Conservation (phyloP, 2,888 invertebrate species). For the Acleris emargana region DNA sequence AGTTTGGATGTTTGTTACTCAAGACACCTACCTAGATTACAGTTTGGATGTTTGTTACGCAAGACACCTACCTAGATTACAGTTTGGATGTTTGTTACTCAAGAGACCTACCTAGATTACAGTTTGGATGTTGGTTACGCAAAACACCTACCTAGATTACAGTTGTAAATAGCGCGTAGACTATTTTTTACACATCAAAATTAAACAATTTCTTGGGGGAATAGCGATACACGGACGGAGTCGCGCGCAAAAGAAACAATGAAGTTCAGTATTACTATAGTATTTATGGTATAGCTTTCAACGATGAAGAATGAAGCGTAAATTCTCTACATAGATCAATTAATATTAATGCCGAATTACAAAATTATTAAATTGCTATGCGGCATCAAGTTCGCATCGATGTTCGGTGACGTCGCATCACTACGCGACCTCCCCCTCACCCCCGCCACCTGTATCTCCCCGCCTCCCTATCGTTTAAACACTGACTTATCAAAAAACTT, state of each 20-base stretch:
- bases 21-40: no score
- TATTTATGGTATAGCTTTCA: no score
- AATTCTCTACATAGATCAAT: no score
- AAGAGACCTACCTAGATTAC: no score
- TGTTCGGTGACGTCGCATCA: constrained; percentile 45
- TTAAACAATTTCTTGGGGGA: neutral
- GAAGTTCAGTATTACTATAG: neutral
- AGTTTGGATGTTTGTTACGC: neutral
- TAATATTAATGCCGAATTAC: no score
- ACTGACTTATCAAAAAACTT: constrained; percentile 84
- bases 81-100: neutral
- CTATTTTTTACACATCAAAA: neutral
- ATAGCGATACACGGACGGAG: neutral
- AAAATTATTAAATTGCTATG: no score
- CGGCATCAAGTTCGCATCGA: constrained; percentile 40
- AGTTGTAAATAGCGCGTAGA: neutral
- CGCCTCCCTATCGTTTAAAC: constrained; percentile 77
- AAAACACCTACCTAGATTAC: no score
- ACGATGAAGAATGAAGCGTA: no score
- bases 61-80: no score
- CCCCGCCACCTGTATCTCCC: constrained; percentile 75
- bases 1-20: neutral
- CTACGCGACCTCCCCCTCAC: constrained; percentile 62
- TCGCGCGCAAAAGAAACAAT: neutral
- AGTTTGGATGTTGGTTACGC: neutral